Evolutionary conservation across 2,888 invertebrate species (phyloP), one percentile per base, ranked within the genome.

Genomic region (Harpalus rufipes): DNA sequence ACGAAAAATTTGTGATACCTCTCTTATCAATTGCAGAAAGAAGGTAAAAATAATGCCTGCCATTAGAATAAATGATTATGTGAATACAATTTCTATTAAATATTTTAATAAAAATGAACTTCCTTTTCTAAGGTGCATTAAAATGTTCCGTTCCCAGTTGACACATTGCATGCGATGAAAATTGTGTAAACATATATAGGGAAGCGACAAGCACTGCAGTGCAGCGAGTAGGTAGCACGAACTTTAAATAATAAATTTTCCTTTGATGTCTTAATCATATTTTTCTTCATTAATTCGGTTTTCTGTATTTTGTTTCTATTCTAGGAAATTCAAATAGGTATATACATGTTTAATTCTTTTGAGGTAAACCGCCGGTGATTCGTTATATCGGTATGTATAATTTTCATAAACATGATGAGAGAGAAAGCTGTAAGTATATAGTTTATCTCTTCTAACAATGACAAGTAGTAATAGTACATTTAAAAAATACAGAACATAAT

Each of bases 211-310:
- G 8, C 18, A 63, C 12, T 63, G 12, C 16, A 7, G 16, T 59
- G 56, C 18, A 59, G 7, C 25, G 10, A 63, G 63, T 21, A 59
- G 16, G 59, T 8, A 21, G 63, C 63, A 63, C 63, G 63, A 63
- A 63, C 63, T 21, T 18, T 63, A 63, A 61, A 63, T 63, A 63
- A 63, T 63, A 63, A 21, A 63, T 63, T 63, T 25, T 8, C 18
- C 63, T 63, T 63, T 63, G 63, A 25, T 25, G 21, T 63, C 25
- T 21, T 63, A 63, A 63, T 63, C 21, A 63, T 21, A 25, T 63
- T 63, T 18, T 63, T 1, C 63, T 21, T 25, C 21, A 6, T 10
- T 8, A 10, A 25, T 63, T 63, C 12, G 7, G 16, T 63, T 63
- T 61, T 59, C 56, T 10, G 21, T 25, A 10, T 63, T 63, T 21